Base-by-base conservation (phyloP, 2,113 vertebrate species). In the Myiagra hebetior region DNA sequence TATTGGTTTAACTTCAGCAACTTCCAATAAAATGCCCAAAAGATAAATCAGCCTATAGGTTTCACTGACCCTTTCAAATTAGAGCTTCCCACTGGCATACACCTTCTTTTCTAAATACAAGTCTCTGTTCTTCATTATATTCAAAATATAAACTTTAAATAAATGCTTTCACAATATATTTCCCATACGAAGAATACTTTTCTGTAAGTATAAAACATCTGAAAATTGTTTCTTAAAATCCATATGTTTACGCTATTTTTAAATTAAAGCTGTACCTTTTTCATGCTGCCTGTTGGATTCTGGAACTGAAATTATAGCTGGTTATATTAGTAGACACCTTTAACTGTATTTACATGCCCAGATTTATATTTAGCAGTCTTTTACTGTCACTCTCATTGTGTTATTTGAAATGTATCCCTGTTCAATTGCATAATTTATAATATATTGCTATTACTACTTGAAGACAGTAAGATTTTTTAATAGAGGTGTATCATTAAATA, bases 201-300 rank as follows among this genome's bases (percentile, higher is more conserved):
- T 46, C 39, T 70, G 15, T 21, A 64, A 52, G 57, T 5, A 47
- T 39, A 72, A 65, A 74, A 37, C 9, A 83, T 27, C 11, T 27
- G 20, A 56, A 62, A 20, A 44, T 44, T 6, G 27, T 16, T 56
- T 76, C 39, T 8, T 19, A 22, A 78, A 80, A 69, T 31, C 11
- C 9, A 0, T 44, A 15, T 11, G 3, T 13, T 70, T 8, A 2
- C 6, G 7, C 3, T 49, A 63, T 4, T 53, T 74, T 46, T 9
- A 31, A 73, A 44, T 41, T 65, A 46, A 87, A 84, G 17, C 2
- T 35, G 4, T 8, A 15, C 4, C 52, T 79, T 67, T 37, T 52
- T 37, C 35, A 44, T n/a, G 31, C 15, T 49, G 39, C 28, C 22
- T 57, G 26, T 62, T 21, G 30, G 30, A 65, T 30, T 33, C 39